Percentiles rank a stretch among this genome's conserved stretches.
phyloP scores from a whole-genome alignment of 2,888 invertebrate species.

The Ophion costatus region DNA sequence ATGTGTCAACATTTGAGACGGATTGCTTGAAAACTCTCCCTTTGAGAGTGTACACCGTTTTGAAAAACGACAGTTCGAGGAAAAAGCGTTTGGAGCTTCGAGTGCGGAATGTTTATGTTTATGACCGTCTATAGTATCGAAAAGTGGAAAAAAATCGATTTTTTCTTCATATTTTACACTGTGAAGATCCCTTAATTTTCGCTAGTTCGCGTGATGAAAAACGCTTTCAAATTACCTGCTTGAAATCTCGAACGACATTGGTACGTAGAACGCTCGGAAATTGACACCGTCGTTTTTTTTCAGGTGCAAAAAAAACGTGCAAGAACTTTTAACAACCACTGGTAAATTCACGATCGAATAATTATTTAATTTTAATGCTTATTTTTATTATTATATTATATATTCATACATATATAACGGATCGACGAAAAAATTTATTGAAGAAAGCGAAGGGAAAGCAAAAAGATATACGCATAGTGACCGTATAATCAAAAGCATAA shows the following conservation, averaged over 20 bases:
- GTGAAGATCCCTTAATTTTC: too few species aligned
- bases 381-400: neutral
- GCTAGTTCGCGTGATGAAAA: too few species aligned
- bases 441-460: neutral
- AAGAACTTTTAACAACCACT: constrained; percentile 2
- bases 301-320: neutral
- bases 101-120: too few species aligned
- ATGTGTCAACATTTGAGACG: too few species aligned
- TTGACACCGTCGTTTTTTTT: neutral
- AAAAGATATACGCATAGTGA: neutral
- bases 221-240: neutral
- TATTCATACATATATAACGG: neutral
- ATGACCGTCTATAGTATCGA: too few species aligned
- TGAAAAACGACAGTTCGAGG: too few species aligned
- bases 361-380: constrained; percentile 2
- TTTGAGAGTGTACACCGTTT: too few species aligned
- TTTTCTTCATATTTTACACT: too few species aligned
- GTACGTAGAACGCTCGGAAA: neutral
- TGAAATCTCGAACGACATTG: neutral
- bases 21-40: too few species aligned
- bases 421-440: neutral
- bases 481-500: constrained; percentile 48
- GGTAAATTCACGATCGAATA: constrained; percentile 8
- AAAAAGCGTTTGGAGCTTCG: too few species aligned
- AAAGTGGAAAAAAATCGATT: too few species aligned